Percentiles rank a stretch among this genome's conserved stretches.
Conservation (phyloP, 2,797 vertebrate species). For the Rhinichthys osculus region DNA sequence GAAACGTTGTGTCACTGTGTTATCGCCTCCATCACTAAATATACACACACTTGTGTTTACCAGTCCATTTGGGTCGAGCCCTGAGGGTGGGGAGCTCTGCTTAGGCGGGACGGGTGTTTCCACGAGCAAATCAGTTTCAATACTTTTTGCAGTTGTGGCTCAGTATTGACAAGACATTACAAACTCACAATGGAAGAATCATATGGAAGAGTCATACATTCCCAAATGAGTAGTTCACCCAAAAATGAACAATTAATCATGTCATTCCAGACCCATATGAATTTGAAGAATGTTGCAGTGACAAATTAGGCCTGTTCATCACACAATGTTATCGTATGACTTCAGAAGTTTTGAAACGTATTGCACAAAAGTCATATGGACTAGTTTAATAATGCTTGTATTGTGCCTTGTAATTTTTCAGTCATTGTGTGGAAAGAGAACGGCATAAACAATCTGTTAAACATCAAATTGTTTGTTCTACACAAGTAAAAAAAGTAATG, state of each 20-base stretch:
- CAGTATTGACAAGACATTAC: not conserved
- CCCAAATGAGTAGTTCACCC: not conserved
- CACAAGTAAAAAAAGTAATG: not conserved
- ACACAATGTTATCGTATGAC: not conserved
- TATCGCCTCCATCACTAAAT: constrained; percentile 41
- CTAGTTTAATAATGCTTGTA: not conserved
- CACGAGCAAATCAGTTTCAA: not conserved
- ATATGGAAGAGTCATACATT: not conserved
- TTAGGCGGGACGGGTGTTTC: not conserved
- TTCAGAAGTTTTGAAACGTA: not conserved
- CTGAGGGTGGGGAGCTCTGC: not conserved
- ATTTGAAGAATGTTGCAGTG: constrained; percentile 1
- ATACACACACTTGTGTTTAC: constrained; percentile 19
- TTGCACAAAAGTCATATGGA: not conserved
- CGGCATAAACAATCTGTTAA: not conserved
- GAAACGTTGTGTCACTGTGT: constrained; percentile 11
- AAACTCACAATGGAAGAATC: not conserved
- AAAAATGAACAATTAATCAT: not conserved
- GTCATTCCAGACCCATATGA: not conserved
- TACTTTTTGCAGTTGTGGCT: not conserved
- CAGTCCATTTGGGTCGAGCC: not conserved
- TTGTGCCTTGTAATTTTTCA: not conserved
- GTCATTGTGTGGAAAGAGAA: not conserved
- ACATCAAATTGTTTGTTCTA: too few relatives aligned
- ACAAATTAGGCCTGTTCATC: not conserved